These are phyloP conservation scores for Nemotelus pantherinus DNA, from an alignment of 2,888 invertebrate genomes.

Conservation along the genomic window DNA sequence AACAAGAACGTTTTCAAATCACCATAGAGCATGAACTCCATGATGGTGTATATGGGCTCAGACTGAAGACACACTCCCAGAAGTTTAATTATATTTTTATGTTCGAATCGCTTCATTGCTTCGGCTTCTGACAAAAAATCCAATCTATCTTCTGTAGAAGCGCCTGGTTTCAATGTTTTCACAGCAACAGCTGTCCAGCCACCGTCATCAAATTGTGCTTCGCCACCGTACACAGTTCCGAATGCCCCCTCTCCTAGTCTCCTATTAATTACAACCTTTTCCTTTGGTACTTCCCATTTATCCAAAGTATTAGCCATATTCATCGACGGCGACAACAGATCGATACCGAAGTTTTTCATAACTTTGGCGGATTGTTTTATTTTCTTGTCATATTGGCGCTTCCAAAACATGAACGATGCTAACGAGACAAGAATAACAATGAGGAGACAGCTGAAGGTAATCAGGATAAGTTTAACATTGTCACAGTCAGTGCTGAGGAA, in stretches of 20 bases:
- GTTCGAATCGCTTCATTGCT: constrained; percentile 92
- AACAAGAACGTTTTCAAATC: constrained; percentile 89
- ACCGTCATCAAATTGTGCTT: constrained; percentile 73
- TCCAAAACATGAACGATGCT: constrained; percentile 72
- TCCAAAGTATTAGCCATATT: constrained; percentile 71
- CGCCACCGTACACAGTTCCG: constrained; percentile 88
- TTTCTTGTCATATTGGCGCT: constrained; percentile 74
- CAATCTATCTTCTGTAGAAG: constrained; percentile 84
- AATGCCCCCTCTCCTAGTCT: constrained; percentile 91
- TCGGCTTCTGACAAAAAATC: constrained; percentile 94
- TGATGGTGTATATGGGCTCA: constrained; percentile 89
- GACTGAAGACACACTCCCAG: constrained; percentile 87
- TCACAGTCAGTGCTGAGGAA: constrained; percentile 77
- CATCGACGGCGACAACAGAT: constrained; percentile 67
- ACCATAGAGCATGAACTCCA: constrained; percentile 95
- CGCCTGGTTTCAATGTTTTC: constrained; percentile 87
- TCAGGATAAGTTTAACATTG: constrained; percentile 68
- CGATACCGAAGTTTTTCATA: constrained; percentile 77
- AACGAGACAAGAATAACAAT: constrained; percentile 68
- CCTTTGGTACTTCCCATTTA: constrained; percentile 88
- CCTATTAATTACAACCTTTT: constrained; percentile 85
- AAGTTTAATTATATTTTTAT: constrained; percentile 86
- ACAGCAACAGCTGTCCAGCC: constrained; percentile 89
- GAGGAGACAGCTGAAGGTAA: constrained; percentile 71
- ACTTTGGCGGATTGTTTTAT: constrained; percentile 73